Evolutionary conservation across 2,113 vertebrate species (phyloP), one percentile per base, ranked within the genome.

Genomic region (Scalopus aquaticus): DNA sequence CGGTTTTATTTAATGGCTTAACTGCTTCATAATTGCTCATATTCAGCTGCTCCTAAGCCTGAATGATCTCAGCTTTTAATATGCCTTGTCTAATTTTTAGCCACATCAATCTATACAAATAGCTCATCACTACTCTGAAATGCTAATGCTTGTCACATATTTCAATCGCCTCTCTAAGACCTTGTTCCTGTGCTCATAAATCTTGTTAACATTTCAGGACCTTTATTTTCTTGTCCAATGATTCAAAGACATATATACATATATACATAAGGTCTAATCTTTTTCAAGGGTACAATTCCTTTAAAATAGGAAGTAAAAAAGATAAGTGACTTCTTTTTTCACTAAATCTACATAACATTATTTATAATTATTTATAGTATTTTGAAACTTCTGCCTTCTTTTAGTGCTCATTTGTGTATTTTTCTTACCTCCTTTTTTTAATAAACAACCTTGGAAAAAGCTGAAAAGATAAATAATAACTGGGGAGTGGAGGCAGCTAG

Each of bases 1-100:
- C 96, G 91, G 28, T 98, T 98, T 98, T 95, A 96, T 97, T 98
- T 97, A 94, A 98, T 95, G 95, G 98, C 91, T 96, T 97, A 98
- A 97, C 97, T 98, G 76, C 98, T 97, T 95, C 97, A 96, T 98
- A 98, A 98, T 98, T 98, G 98, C 96, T 98, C 97, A 96, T 96
- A 93, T 97, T 98, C 98, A 96, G 95, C 91, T 97, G 96, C 96
- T 96, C 85, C 93, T 93, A 96, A 54, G 97, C 97, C 96, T 90
- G 98, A 98, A 95, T 97, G 97, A 98, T 97, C 98, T 97, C 95
- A 97, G 98, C 97, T 98, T 96, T 98, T 98, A 98, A 98, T 98
- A 97, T 96, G 98, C 96, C 98, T 98, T 96, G 82, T 98, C 98
- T 98, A 96, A 97, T 98, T 98, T 96, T 93, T 97, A 98, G 97